Evolutionary conservation across 2,797 vertebrate genomes (phyloP).

Genomic region (Rhabdomys pumilio): DNA sequence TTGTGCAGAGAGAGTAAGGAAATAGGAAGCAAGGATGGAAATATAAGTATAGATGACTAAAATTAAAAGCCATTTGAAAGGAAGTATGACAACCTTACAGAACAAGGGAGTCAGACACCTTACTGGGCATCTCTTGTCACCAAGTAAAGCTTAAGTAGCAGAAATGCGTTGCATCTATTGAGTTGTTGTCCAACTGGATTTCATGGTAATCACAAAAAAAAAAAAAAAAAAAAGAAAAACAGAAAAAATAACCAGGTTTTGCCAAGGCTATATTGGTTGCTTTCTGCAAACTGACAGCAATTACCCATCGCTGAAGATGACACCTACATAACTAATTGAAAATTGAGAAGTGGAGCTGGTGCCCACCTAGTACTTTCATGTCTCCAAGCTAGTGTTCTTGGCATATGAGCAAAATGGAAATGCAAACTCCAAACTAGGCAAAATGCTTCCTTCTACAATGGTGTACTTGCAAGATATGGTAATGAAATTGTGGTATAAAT

Average conservation of each 20-base stretch:
- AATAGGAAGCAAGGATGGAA: not conserved
- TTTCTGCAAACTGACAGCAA: not conserved
- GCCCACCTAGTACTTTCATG: not conserved
- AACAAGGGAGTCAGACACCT: not conserved
- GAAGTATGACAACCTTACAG: not conserved
- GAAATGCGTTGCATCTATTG: not conserved
- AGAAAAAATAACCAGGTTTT: no score
- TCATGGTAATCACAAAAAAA: not conserved
- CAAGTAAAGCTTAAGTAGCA: not conserved
- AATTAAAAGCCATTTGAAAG: not conserved
- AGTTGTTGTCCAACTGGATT: not conserved
- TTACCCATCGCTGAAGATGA: no score
- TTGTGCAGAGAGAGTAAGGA: fast-evolving
- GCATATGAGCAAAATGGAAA: not conserved
- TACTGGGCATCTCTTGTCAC: not conserved
- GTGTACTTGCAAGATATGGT: not conserved
- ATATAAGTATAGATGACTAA: not conserved
- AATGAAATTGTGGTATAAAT: not conserved
- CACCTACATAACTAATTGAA: not conserved
- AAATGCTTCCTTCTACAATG: not conserved
- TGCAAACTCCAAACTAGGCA: not conserved
- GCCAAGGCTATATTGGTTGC: not conserved
- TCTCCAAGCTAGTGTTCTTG: not conserved
- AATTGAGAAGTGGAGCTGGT: not conserved
- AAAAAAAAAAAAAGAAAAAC: no score